Base-by-base conservation (phyloP, 2,113 vertebrate species). In the Arizona elegans region DNA sequence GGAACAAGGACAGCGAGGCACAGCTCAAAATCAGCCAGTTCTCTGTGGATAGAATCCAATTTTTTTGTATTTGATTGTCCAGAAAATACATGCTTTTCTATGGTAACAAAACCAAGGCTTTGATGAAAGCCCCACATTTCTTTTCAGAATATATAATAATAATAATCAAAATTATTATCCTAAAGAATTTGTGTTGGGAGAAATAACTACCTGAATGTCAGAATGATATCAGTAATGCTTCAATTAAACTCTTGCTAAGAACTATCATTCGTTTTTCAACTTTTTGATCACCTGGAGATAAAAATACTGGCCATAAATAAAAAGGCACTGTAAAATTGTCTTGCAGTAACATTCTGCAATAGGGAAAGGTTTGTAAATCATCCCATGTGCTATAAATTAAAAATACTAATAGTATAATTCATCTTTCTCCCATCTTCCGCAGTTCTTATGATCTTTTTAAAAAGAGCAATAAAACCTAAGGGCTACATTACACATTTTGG, bases 1-100 rank as follows among this genome's bases (percentile, higher is more conserved):
- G 23, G 86, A 94, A 93, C 59, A 33, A 47, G 62, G 62, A 86
- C 50, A 53, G 53, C 94, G 10, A 95, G 93, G n/a, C 12, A 53
- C 86, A 0, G 2, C 89, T 58, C 92, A 50, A 33, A 5, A 29
- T 19, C 10, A 56, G 12, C 5, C 3, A 56, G 38, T 65, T 86
- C n/a, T 5, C 0, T 13, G 29, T 17, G 38, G 9, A 10, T 56
- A 90, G 29, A 43, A 50, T 62, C 55, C 13, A 50, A 2, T 23
- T 23, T 52, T 86, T 62, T 8, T 87, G 12, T 15, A 47, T 59
- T 23, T 19, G 17, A 54, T 91, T 58, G 43, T 86, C n/a, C 12
- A 56, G 11, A 81, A 38, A 38, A 33, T n/a, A 24, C 56, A 33
- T 65, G 50, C 21, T 90, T 24, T 89, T 38, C 88, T 24, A 55